Percentiles rank a stretch among this genome's conserved stretches.
Evolutionary conservation across 2,797 vertebrate genomes (phyloP).

Genomic region (Clarias laeviceps): DNA sequence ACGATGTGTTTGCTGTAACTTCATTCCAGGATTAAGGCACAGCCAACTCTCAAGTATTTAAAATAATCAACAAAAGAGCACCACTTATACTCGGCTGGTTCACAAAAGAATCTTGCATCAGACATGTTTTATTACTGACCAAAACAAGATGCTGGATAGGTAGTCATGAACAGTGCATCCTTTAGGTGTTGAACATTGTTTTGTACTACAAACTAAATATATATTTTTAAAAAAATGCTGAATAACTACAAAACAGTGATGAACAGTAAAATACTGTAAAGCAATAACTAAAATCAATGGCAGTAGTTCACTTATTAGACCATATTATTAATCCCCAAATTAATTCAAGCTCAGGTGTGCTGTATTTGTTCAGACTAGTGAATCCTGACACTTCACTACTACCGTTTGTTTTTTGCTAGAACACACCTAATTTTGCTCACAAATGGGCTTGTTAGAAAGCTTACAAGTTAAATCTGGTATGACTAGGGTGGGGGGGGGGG

Average conservation of each 20-base stretch:
- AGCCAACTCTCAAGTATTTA: constrained; percentile 44
- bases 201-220: neutral
- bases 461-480: neutral
- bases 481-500: neutral
- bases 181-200: neutral
- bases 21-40: constrained; percentile 54
- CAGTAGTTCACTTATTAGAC: neutral
- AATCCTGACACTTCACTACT: neutral
- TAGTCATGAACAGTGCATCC: neutral
- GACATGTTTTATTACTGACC: constrained; percentile 5
- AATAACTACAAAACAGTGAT: constrained; percentile 5
- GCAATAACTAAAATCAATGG: constrained; percentile 1
- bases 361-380: constrained; percentile 9
- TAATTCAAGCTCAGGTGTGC: neutral
- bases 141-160: neutral
- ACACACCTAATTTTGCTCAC: constrained; percentile 15
- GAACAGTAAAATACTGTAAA: constrained; percentile 3
- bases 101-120: constrained; percentile 14
- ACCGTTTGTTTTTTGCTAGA: neutral
- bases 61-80: constrained; percentile 24
- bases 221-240: neutral
- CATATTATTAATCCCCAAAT: constrained; percentile 17
- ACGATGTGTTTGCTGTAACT: constrained; percentile 14
- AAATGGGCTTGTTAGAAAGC: constrained; percentile 1
- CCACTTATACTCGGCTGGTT: constrained; percentile 38